Evolutionary conservation across 2,797 vertebrate species (phyloP), one percentile per base, ranked within the genome.

Genomic region (Rhinichthys osculus): DNA sequence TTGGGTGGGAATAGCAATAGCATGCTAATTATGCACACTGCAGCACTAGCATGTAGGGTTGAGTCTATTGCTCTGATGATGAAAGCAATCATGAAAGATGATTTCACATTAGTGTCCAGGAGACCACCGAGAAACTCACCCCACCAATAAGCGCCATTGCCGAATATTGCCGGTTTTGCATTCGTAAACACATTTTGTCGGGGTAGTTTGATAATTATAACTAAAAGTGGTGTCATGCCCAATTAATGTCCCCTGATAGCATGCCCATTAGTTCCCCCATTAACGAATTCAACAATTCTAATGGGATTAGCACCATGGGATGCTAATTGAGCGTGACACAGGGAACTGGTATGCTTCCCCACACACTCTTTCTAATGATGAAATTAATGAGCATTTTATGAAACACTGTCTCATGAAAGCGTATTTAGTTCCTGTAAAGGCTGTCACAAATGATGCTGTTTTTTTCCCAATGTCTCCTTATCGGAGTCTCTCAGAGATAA

Each of bases 231-330:
- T 98, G 97, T 99, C 98, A 99, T 94, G 96, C 97, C 97, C 98
- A 99, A 99, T 99, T 99, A 99, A 96, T 96, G 96, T 97, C 97
- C 96, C 96, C 96, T 96, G 97, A 97, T 98, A 98, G 96, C 97
- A 96, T 96, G 97, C 96, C 98, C 97, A 99, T 99, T 99, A 99
- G 96, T 97, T 98, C 96, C 95, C 96, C 97, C 97, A 98, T 98
- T 99, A 98, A 98, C 97, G 97, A 98, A 98, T 98, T 98, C 98
- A 96, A 97, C 97, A 97, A 97, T 97, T 96, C 97, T 99, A 99
- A 99, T 99, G 98, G 97, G 97, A 98, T 98, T 98, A 97, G 96
- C 96, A 97, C 96, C 95, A 96, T 96, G 95, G 95, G 97, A 97
- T 96, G 96, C 97, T 99, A 99, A 98, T 99, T 98, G 98, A 97